These are phyloP conservation scores for Cranoglanis bouderius DNA, from an alignment of 2,113 vertebrate species.

Conservation along the genomic window DNA sequence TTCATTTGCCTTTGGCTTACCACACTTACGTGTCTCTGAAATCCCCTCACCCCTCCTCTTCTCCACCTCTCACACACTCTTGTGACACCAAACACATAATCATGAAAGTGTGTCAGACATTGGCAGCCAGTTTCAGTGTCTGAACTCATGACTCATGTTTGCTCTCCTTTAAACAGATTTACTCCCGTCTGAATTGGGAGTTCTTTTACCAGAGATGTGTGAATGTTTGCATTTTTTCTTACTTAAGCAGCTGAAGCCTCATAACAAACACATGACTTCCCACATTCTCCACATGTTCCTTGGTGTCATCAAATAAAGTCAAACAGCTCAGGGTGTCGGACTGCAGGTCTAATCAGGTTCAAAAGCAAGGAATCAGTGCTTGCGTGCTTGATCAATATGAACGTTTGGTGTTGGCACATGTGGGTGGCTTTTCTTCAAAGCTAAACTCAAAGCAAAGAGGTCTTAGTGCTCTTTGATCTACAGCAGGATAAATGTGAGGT, in stretches of 20 bases:
- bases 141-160: slow-evolving; percentile 50
- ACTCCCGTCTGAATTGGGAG: slow-evolving; percentile 37
- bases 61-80: slow-evolving; percentile 47
- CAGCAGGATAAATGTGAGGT: slow-evolving; percentile 1
- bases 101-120: slow-evolving; percentile 38
- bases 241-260: slow-evolving; percentile 31
- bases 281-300: slow-evolving; percentile 37
- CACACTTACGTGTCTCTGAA: slow-evolving; percentile 20
- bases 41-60: slow-evolving; percentile 36
- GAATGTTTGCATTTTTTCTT: slow-evolving; percentile 51
- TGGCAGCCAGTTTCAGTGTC: slow-evolving; percentile 28
- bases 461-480: slow-evolving; percentile 19
- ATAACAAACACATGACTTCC: slow-evolving; percentile 35
- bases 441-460: slow-evolving; percentile 4
- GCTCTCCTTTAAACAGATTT: slow-evolving; percentile 27
- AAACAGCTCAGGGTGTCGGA: slow-evolving; percentile 29
- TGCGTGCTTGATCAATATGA: slow-evolving; percentile 41
- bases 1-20: slow-evolving; percentile 35
- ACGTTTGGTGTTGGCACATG: slow-evolving; percentile 42
- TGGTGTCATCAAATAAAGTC: slow-evolving; percentile 45
- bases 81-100: slow-evolving; percentile 42
- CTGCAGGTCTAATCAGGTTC: slow-evolving; percentile 29
- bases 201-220: slow-evolving; percentile 32
- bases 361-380: slow-evolving; percentile 25
- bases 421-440: slow-evolving; percentile 28